Conservation (phyloP, 2,113 vertebrate species). For the Poeciliopsis retropinna region DNA sequence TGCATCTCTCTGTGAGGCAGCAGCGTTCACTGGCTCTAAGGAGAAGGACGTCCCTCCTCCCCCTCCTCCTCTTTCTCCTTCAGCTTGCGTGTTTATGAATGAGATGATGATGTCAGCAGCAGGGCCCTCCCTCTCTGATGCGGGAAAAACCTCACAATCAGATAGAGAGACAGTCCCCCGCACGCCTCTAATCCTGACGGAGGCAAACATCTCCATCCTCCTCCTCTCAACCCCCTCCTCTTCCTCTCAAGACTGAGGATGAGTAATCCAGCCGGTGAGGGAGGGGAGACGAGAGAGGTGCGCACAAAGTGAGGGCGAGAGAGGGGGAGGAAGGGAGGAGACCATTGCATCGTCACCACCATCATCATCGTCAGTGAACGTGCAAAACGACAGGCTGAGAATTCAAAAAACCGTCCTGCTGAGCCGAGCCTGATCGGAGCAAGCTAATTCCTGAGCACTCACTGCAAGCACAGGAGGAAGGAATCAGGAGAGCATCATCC, state of each 20-base stretch:
- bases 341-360: slow-evolving; percentile 38
- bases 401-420: slow-evolving; percentile 8
- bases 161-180: slow-evolving; percentile 23
- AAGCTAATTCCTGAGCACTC: slow-evolving; percentile 30
- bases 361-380: slow-evolving; percentile 42
- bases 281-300: slow-evolving; percentile 12
- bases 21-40: not conserved
- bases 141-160: slow-evolving; percentile 65
- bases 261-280: slow-evolving; percentile 53
- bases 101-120: slow-evolving; percentile 51
- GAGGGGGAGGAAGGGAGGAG: slow-evolving; percentile 22
- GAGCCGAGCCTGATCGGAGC: not conserved
- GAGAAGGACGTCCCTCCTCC: slow-evolving; percentile 5
- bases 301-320: not conserved
- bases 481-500: not conserved
- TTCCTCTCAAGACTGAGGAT: slow-evolving; percentile 43
- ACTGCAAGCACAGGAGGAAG: not conserved
- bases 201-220: not conserved
- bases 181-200: slow-evolving; percentile 10
- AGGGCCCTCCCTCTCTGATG: slow-evolving; percentile 55
- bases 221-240: slow-evolving; percentile 1
- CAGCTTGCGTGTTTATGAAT: slow-evolving; percentile 63
- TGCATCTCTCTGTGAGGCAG: not conserved
- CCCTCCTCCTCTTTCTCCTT: not conserved
- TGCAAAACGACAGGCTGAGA: slow-evolving; percentile 11